Conservation (phyloP, 1,140 invertebrate species). For the Parapsyche elsis region DNA sequence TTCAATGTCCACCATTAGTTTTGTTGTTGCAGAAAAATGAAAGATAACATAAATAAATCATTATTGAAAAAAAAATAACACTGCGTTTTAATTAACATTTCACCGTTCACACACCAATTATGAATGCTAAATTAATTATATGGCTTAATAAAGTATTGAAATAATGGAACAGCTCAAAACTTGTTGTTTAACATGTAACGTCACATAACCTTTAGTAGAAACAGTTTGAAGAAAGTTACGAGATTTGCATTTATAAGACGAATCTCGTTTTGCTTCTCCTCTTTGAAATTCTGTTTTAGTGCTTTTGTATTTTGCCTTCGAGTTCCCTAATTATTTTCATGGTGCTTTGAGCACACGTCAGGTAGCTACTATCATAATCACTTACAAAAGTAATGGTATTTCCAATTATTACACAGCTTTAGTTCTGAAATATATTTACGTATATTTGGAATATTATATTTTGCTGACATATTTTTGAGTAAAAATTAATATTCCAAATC, state of each 20-base stretch:
- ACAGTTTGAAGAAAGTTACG: neutral
- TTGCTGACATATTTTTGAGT: no score
- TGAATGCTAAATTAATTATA: no score
- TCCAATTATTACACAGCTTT: no score
- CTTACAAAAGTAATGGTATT: no score
- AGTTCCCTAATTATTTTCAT: constrained; percentile 2
- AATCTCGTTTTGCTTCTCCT: neutral
- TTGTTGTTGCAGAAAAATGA: neutral
- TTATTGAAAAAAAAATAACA: neutral
- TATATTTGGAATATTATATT: no score
- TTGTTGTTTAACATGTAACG: neutral
- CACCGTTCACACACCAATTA: no score
- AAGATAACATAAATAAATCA: constrained; percentile 6
- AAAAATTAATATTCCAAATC: no score
- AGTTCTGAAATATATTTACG: no score
- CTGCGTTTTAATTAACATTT: no score
- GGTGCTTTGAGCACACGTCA: neutral
- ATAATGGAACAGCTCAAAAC: no score
- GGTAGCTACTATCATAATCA: no score
- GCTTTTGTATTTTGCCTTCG: neutral
- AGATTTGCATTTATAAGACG: neutral
- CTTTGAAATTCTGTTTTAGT: neutral
- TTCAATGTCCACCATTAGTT: constrained; percentile 6
- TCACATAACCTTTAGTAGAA: neutral
- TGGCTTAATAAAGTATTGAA: no score